phyloP scores from a whole-genome alignment of 2,113 vertebrate genomes.

The Corydoras maculifer region DNA sequence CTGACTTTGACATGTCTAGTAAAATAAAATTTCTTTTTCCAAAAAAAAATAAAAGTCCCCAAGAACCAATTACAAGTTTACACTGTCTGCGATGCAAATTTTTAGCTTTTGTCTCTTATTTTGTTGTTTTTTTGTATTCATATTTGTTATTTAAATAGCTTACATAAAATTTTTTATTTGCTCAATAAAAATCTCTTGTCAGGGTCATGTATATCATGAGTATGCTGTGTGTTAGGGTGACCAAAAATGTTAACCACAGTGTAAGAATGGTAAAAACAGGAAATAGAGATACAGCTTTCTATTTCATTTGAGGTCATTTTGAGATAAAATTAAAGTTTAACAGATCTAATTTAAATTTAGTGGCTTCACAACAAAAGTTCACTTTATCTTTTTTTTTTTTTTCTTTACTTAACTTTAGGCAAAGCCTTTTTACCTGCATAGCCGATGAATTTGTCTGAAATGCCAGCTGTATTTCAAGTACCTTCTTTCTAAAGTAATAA shows the following conservation, averaged over 20 bases:
- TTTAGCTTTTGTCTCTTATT: background rate
- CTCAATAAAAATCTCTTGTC: constrained; percentile 29
- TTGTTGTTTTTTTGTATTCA: background rate
- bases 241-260: constrained; percentile 19
- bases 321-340: background rate
- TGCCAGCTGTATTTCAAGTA: constrained; percentile 31
- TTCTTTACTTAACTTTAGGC: background rate
- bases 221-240: constrained; percentile 12
- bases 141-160: background rate
- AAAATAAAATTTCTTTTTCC: no score
- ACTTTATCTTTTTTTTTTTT: background rate
- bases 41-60: no score
- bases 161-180: background rate
- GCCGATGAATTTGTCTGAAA: constrained; percentile 1
- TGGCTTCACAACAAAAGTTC: no score
- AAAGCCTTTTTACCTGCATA: constrained; percentile 26
- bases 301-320: constrained; percentile 11
- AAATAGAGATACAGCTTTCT: constrained; percentile 10
- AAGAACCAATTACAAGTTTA: no score
- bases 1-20: no score
- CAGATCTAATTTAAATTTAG: no score
- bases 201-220: constrained; percentile 3
- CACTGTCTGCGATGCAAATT: background rate
- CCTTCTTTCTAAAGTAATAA: constrained; percentile 13
- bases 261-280: constrained; percentile 20